Evolutionary conservation across 1,140 invertebrate genomes (phyloP).

Genomic region (Leucophenga varia): DNA sequence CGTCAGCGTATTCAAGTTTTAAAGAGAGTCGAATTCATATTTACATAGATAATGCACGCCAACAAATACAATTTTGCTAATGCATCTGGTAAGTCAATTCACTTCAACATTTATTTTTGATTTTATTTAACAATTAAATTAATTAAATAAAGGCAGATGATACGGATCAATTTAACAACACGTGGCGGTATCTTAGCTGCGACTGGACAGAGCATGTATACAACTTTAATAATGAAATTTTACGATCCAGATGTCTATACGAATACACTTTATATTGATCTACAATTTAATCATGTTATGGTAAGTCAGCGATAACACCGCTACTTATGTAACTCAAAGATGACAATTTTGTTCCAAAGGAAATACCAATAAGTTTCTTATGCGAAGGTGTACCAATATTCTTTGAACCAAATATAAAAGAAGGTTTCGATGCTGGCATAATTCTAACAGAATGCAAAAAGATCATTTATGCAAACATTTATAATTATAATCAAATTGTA

Average conservation of each 20-base stretch:
- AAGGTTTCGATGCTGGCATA: slow-evolving; percentile 30
- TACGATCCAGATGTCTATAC: slow-evolving; percentile 41
- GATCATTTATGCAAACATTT: slow-evolving; percentile 17
- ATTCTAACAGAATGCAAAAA: slow-evolving; percentile 31
- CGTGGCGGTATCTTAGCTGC: slow-evolving; percentile 27
- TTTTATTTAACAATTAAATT: no score
- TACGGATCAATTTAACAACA: slow-evolving; percentile 24
- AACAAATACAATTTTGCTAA: slow-evolving; percentile 30
- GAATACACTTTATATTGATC: slow-evolving; percentile 32
- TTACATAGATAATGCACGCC: slow-evolving; percentile 44
- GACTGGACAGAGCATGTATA: slow-evolving; percentile 40
- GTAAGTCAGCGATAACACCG: no score
- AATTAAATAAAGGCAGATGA: slow-evolving; percentile 33
- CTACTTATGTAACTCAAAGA: no score
- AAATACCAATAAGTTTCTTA: slow-evolving; percentile 35
- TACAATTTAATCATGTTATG: slow-evolving; percentile 31
- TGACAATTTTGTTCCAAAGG: slow-evolving; percentile 6
- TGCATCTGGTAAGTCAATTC: slow-evolving; percentile 42
- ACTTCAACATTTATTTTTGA: no score
- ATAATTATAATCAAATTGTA: slow-evolving; percentile 18
- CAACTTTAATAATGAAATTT: slow-evolving; percentile 28
- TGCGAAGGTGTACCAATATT: slow-evolving; percentile 41
- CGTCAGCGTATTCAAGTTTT: slow-evolving; percentile 24
- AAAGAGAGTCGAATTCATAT: slow-evolving; percentile 24
- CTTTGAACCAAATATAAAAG: slow-evolving; percentile 33